phyloP scores from a whole-genome alignment of 2,797 vertebrate genomes.

The Lagodon rhomboides region DNA sequence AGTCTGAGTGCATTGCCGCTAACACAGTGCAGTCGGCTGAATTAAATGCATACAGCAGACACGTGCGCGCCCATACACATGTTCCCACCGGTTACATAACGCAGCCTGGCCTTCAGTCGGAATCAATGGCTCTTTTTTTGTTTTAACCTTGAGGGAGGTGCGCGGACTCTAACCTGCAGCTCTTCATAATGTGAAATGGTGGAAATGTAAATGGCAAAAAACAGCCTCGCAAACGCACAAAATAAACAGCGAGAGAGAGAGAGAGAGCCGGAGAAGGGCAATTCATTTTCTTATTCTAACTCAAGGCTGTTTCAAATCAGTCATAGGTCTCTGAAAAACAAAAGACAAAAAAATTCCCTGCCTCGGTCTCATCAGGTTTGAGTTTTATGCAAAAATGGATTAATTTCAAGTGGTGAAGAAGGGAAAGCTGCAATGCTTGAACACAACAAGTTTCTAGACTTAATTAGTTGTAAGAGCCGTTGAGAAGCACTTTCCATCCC shows the following conservation, averaged over 20 bases:
- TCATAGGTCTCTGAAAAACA: neutral
- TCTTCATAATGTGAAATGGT: slow-evolving; percentile 18
- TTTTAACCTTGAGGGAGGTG: slow-evolving; percentile 21
- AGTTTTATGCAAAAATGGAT: slow-evolving; percentile 20
- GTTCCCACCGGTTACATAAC: slow-evolving; percentile 1
- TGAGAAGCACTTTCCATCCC: slow-evolving; percentile 8
- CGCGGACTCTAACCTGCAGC: slow-evolving; percentile 13
- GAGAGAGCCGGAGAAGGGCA: neutral
- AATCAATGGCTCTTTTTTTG: neutral
- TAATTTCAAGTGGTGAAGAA: slow-evolving; percentile 20
- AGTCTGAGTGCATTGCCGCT: neutral
- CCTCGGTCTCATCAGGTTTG: neutral
- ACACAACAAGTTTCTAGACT: slow-evolving; percentile 1
- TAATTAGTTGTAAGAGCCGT: slow-evolving; percentile 6
- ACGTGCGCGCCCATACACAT: neutral
- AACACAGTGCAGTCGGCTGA: neutral
- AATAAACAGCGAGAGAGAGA: neutral
- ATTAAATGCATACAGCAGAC: slow-evolving; percentile 4
- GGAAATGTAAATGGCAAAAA: slow-evolving; percentile 22
- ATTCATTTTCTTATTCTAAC: slow-evolving; percentile 8
- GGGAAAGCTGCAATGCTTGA: slow-evolving; percentile 4
- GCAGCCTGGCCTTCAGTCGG: slow-evolving; percentile 7
- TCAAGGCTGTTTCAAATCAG: slow-evolving; percentile 40
- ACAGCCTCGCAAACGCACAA: slow-evolving; percentile 5
- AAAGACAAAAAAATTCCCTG: neutral